These are phyloP conservation scores for Sthenelais limicola DNA, from an alignment of 2,888 invertebrate genomes.

Conservation along the genomic window DNA sequence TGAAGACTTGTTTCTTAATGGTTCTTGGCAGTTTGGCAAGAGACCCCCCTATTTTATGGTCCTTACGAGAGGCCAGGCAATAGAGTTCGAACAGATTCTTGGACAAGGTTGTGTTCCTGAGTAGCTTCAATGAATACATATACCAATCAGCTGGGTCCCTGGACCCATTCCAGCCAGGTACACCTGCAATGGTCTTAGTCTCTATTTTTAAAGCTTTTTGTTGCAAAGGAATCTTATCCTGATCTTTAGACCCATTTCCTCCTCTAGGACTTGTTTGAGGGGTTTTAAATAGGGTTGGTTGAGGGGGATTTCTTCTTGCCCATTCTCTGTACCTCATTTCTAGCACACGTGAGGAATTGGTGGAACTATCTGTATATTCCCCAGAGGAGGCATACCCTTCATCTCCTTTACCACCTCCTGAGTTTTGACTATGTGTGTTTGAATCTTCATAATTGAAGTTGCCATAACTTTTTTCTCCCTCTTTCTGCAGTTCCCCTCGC, in stretches of 20 bases:
- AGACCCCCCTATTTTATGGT: not conserved
- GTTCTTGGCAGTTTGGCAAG: not conserved
- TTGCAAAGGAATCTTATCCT: too few species aligned
- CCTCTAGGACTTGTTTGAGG: too few species aligned
- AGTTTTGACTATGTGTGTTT: too few species aligned
- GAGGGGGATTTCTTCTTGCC: too few species aligned
- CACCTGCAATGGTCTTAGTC: not conserved
- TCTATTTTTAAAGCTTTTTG: constrained; percentile 13
- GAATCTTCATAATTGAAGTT: too few species aligned
- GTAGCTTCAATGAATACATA: constrained; percentile 16
- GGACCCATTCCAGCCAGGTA: not conserved
- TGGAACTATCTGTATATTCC: not conserved
- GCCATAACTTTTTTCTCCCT: too few species aligned
- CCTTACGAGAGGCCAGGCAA: constrained; percentile 13
- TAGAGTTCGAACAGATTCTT: constrained; percentile 28
- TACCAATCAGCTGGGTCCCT: constrained; percentile 30
- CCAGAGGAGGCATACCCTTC: not conserved
- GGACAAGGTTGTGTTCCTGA: constrained; percentile 8
- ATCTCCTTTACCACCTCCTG: not conserved
- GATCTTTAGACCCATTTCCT: too few species aligned
- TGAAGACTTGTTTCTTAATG: not conserved
- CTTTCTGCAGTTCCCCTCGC: too few species aligned
- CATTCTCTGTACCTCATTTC: too few species aligned
- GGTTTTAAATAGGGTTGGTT: too few species aligned
- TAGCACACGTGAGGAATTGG: too few species aligned